A percentile compares a stretch with the other conserved stretches of the same genome.
phyloP scores from a whole-genome alignment of 2,888 invertebrate species.

The Drosophila histrio region DNA sequence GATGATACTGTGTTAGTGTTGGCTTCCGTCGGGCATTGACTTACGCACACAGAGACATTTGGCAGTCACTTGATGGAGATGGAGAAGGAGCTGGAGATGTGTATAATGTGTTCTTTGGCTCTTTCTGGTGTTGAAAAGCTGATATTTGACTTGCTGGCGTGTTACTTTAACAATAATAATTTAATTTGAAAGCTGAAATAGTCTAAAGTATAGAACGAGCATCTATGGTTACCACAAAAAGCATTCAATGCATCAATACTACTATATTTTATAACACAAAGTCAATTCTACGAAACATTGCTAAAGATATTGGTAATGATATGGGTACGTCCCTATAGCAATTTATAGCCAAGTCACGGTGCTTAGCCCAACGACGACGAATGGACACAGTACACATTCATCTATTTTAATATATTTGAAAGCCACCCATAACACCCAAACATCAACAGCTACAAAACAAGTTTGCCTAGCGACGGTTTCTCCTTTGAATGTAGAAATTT shows the following conservation, averaged over 20 bases:
- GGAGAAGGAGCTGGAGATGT: no score
- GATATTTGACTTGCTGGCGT: slow-evolving; percentile 36
- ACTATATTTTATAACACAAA: not conserved
- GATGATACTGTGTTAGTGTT: slow-evolving; percentile 1
- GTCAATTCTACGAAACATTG: not conserved
- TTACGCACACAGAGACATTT: slow-evolving; percentile 24
- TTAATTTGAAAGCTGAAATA: slow-evolving; percentile 27
- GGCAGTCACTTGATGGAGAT: not conserved
- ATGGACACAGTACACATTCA: slow-evolving; percentile 21
- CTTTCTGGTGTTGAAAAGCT: slow-evolving; percentile 36
- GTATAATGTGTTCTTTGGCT: not conserved
- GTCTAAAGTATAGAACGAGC: not conserved
- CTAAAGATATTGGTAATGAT: not conserved
- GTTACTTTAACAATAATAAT: slow-evolving; percentile 46
- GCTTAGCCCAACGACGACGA: not conserved
- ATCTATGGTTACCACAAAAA: no score
- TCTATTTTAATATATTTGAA: slow-evolving; percentile 70
- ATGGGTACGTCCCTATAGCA: not conserved
- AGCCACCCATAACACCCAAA: slow-evolving; percentile 54
- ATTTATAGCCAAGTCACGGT: not conserved
- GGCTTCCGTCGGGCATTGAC: slow-evolving; percentile 32
- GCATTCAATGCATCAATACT: not conserved
- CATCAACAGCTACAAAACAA: slow-evolving; percentile 1
- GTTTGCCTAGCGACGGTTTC: not conserved
- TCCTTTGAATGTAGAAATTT: slow-evolving; percentile 5